Evolutionary conservation across 2,888 invertebrate species (phyloP).

Genomic region (Glomeris marginata): DNA sequence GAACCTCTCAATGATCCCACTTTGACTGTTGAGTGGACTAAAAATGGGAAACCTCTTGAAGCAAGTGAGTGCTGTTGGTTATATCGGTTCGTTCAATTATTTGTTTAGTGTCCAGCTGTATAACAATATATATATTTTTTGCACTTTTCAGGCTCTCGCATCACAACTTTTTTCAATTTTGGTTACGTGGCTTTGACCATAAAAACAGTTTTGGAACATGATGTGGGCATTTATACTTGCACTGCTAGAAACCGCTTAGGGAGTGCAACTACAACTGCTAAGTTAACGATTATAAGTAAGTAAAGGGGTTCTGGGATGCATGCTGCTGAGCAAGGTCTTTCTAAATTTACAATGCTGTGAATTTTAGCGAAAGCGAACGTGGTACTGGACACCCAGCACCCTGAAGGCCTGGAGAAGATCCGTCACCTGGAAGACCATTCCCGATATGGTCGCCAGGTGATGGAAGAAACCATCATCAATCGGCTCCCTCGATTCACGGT

Average conservation of each 20-base stretch:
- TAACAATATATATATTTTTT: constrained; percentile 8
- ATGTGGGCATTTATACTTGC: constrained; percentile 79
- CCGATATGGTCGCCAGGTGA: constrained; percentile 47
- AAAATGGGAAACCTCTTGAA: constrained; percentile 77
- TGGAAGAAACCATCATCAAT: constrained; percentile 56
- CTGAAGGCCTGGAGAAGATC: constrained; percentile 79
- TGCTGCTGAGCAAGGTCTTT: no score
- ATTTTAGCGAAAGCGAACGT: constrained; percentile 16
- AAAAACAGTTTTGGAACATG: constrained; percentile 73
- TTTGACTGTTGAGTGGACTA: constrained; percentile 79
- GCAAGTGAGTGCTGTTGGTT: constrained; percentile 44
- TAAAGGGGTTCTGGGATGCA: constrained; percentile 26
- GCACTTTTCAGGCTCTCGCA: constrained; percentile 48
- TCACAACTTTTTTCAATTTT: constrained; percentile 84
- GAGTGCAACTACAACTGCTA: constrained; percentile 65
- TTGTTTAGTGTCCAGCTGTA: background rate
- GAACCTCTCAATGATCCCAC: constrained; percentile 86
- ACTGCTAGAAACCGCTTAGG: constrained; percentile 74
- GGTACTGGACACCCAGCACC: constrained; percentile 78
- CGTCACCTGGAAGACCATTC: constrained; percentile 64
- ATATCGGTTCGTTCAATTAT: background rate
- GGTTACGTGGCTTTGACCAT: constrained; percentile 90
- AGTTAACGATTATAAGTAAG: constrained; percentile 66
- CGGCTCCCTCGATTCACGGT: constrained; percentile 65
- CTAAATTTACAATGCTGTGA: no score